Evolutionary conservation across 2,113 vertebrate species (phyloP).

Genomic region (Acanthochromis polyacanthus): DNA sequence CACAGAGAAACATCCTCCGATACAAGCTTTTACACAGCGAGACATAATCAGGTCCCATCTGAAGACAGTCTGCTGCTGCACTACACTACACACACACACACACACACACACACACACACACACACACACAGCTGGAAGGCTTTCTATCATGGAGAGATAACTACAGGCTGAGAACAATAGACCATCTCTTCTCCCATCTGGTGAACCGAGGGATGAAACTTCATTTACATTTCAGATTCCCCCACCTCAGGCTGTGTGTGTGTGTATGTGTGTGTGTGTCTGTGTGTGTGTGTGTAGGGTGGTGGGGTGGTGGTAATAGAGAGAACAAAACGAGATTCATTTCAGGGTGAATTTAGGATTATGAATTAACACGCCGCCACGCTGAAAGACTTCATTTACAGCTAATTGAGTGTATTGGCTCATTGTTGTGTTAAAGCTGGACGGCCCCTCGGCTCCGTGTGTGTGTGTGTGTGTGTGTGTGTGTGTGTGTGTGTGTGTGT

Average conservation of each 20-base stretch:
- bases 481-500: constrained; percentile 23
- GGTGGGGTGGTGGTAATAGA: constrained; percentile 38
- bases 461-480: constrained; percentile 13
- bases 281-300: constrained; percentile 5
- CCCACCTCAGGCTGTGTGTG: constrained; percentile 69
- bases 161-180: constrained; percentile 82
- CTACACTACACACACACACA: constrained; percentile 37
- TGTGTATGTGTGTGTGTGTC: constrained; percentile 26
- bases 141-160: constrained; percentile 78
- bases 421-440: constrained; percentile 70
- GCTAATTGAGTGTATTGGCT: constrained; percentile 78
- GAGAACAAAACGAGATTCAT: constrained; percentile 75
- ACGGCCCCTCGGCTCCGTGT: constrained; percentile 2
- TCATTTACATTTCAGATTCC: constrained; percentile 83
- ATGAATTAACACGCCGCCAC: constrained; percentile 78
- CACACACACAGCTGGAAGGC: constrained; percentile 73
- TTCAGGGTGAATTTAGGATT: constrained; percentile 82
- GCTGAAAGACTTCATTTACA: constrained; percentile 83
- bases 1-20: constrained; percentile 11
- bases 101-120: constrained; percentile 39
- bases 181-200: constrained; percentile 84
- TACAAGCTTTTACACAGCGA: constrained; percentile 34
- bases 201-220: constrained; percentile 76
- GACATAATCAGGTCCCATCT: constrained; percentile 64
- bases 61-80: constrained; percentile 53